Base-by-base conservation (phyloP, 2,888 invertebrate species). In the Syrista parreyssii region DNA sequence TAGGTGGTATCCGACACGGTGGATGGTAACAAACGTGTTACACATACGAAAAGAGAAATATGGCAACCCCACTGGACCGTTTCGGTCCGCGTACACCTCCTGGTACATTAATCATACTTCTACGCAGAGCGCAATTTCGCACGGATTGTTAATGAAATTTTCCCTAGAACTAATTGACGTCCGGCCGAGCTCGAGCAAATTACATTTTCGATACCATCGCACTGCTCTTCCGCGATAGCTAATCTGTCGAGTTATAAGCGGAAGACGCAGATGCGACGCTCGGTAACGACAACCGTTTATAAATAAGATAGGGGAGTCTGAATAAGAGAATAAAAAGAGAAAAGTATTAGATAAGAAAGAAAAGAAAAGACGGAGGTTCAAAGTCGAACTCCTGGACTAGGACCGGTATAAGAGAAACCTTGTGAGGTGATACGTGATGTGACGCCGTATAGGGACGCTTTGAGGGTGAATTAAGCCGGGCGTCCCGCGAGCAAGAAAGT, bases 111-210 rank as follows among this genome's bases (percentile, higher is more conserved):
- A 71, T 71, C 71, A 71, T 71, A 71, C 71, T 71, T 71, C 33
- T 71, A 71, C 71, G 31, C 31, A 71, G 71, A 71, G 71, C 71
- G 31, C 31, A 71, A 71, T 71, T 33, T 31, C 31, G 31, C 31
- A 71, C 71, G 31, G 33, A 71, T 71, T 71, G 71, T 71, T 71
- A 71, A 71, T 71, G 71, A 71, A 71, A 71, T 71, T 71, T 71
- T 71, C 71, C 71, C 71, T 71, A 71, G 31, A 71, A 71, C 71
- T 71, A 71, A 71, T 71, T 71, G 71, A 71, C 71, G 71, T 74
- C 36, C 74, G 75, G 79, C 78, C 76, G 75, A 73, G 81, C 71
- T 80, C 69, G 73, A 76, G 81, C 79, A 81, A 81, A 81, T 81
- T 81, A 77, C 81, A 81, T 81, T 81, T 81, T 73, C 71, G 71